Base-by-base conservation (phyloP, 2,888 invertebrate species). In the Drosophila incognita region DNA sequence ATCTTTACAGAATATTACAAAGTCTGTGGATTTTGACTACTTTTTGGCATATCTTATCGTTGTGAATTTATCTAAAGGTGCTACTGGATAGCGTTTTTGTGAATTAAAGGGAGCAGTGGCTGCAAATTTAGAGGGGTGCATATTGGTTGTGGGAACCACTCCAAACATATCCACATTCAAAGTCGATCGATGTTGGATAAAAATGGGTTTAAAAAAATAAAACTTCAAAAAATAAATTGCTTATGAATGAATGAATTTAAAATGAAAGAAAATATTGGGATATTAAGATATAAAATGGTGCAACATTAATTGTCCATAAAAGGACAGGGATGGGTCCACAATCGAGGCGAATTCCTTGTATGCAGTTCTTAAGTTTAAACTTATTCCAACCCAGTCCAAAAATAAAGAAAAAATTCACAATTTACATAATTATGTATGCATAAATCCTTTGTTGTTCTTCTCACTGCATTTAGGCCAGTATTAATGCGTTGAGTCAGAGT, bases 31-130 rank as follows among this genome's bases (percentile, higher is more conserved):
- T 40, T 5, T 13, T n/a, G 13, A 15, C 8, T 27, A 10, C 6
- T 11, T 27, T 62, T 33, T 64, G 59, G n/a, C 2, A 29, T 1
- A 36, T 62, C 31, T 74, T 76, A 65, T 74, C 54, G 31, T 35
- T 24, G 8, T 31, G 59, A 72, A 84, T 74, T 89, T 82, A 87
- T 73, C 77, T 73, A 35, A 38, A 56, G 57, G 27, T 42, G 74
- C 84, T 89, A 83, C 71, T 70, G 75, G 59, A 35, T 62, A 48
- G 5, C 38, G 29, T 48, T 75, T 57, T 36, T 63, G 64, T 53
- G 24, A 36, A 63, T 62, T 64, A 29, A 18, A 21, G 0, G 27
- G 8, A 38, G 2, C 74, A 78, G 74, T 7, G 76, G 58, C 68
- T 46, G 21, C 21, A 15, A 51, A 21, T 48, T 35, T 24, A 38